Evolutionary conservation across 2,888 invertebrate species (phyloP).

Genomic region (Thyatira batis): DNA sequence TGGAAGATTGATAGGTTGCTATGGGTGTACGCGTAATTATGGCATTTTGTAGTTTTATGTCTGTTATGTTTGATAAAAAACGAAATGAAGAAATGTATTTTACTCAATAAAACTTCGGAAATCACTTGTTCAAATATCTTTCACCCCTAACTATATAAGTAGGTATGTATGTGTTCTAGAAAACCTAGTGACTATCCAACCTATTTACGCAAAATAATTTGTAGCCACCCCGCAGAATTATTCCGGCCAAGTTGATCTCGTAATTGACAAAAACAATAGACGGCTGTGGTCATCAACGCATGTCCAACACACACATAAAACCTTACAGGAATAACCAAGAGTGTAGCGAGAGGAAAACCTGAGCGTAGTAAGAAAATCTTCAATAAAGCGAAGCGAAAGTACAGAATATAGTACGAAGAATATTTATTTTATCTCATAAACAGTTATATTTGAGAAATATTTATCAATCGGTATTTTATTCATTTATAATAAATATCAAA

Average conservation of each 20-base stretch:
- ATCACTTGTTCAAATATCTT: too few species aligned
- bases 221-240: conserved; percentile 54
- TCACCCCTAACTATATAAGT: too few species aligned
- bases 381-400: too few species aligned
- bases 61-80: neutral
- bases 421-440: too few species aligned
- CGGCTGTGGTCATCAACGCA: conserved; percentile 58
- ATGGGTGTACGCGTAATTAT: conserved; percentile 27
- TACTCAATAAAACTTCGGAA: too few species aligned
- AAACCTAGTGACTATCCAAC: conserved; percentile 10
- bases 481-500: too few species aligned
- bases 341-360: neutral
- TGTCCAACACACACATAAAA: conserved; percentile 18
- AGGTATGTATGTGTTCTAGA: neutral
- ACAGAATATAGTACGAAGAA: too few species aligned
- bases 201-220: conserved; percentile 27
- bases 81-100: too few species aligned
- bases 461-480: too few species aligned
- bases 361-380: neutral
- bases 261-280: conserved; percentile 74
- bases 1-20: conserved; percentile 47
- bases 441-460: too few species aligned
- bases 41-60: conserved; percentile 7
- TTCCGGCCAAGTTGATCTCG: conserved; percentile 72
- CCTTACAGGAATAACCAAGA: conserved; percentile 36